A percentile compares a stretch with the other conserved stretches of the same genome.
Conservation (phyloP, 2,113 vertebrate species). For the Cranoglanis bouderius region DNA sequence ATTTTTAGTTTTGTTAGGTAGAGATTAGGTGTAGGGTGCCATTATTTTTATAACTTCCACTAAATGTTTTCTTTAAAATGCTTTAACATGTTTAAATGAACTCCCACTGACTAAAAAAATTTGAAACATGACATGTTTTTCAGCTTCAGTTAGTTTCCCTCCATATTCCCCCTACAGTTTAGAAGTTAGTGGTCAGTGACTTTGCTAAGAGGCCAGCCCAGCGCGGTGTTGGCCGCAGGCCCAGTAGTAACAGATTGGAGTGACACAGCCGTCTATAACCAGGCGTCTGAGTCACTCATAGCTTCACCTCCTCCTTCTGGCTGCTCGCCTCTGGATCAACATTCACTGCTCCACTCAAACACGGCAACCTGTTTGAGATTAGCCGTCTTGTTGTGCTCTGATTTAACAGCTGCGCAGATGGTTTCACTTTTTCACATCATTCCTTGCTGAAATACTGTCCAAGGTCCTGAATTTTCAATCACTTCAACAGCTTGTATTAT, state of each 20-base stretch:
- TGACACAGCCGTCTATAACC: conserved; percentile 35
- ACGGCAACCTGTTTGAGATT: conserved; percentile 51
- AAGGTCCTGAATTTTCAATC: conserved; percentile 26
- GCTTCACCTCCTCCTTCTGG: conserved; percentile 40
- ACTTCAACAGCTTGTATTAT: not conserved
- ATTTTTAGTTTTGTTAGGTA: no score
- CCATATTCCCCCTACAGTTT: conserved; percentile 44
- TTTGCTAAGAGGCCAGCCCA: conserved; percentile 35
- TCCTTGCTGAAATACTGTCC: conserved; percentile 40
- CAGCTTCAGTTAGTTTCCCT: conserved; percentile 28
- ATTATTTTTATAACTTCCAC: not conserved
- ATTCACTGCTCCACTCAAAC: conserved; percentile 38
- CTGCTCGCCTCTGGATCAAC: conserved; percentile 46
- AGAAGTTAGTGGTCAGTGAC: conserved; percentile 38
- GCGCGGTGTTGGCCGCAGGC: conserved; percentile 49
- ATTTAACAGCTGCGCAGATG: conserved; percentile 6
- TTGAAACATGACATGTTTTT: conserved; percentile 12
- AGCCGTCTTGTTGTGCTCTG: conserved; percentile 28
- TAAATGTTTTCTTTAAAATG: not conserved
- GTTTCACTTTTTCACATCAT: not conserved
- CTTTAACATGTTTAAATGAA: not conserved
- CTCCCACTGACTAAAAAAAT: not conserved
- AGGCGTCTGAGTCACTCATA: conserved; percentile 49
- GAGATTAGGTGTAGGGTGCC: not conserved
- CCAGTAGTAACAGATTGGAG: conserved; percentile 56